Evolutionary conservation across 30 jellyfish, hydroid and myxozoan genomes (phyloP), one percentile per base, ranked within the genome.

Genomic region (Chrysaora quinquecirrha): DNA sequence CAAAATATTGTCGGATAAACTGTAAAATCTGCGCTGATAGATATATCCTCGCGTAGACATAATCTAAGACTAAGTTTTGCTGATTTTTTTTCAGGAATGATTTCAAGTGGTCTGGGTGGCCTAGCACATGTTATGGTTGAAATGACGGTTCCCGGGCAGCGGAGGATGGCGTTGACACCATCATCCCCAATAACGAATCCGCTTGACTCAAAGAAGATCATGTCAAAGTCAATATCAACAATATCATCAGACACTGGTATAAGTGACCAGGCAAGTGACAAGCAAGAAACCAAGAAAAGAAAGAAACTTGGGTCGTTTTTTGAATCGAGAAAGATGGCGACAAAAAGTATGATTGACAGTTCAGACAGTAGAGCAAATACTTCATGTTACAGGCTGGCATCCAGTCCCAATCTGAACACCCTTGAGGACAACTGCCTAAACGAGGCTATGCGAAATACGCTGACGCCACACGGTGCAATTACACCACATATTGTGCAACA

Each of bases 121-220:
- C 65, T 80, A 52, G 87, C 97, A 28, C 90, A 85, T 11, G 96
- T 83, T 4, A 61, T 90, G 90, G 97, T 90, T 18, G 97, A 90
- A 61, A 64, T 90, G 85, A 73, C 97, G 43, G 97, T 83, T 9
- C 97, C 97, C 28, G 91, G 82, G 6, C 97, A 82, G 27, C 79
- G 90, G 1, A 61, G 97, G 31, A 80, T 78, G 88, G 95, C 95
- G 1, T 68, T 85, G 43, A 71, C 95, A 18, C 97, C 91, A 10
- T 68, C 83, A 29, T 62, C 82, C 38, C 97, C 97, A 19, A 76
- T 78, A 49, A 66, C 91, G 20, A 73, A 58, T 48, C 91, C 77
- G 21, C 34, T 61, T 34, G 87, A 87, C 56, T 9, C 87, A 7
- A 68, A 69, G 64, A 75, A 52, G 20, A 33, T 50, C 34, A 49